phyloP scores from a whole-genome alignment of 1,140 invertebrate species.

The Papilio dardanus region DNA sequence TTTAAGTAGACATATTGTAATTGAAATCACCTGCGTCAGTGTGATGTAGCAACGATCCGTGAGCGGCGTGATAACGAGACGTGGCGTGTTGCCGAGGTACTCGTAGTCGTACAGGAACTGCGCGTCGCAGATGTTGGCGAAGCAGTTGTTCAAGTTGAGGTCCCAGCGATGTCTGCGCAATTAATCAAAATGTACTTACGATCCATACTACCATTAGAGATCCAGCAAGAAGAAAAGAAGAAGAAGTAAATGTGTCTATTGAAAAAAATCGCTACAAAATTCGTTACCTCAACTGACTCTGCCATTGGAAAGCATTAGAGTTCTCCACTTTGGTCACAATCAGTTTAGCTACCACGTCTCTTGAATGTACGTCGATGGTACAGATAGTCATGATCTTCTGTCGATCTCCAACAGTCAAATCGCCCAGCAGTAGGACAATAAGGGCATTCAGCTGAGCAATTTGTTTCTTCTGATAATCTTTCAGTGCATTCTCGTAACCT shows the following conservation, averaged over 20 bases:
- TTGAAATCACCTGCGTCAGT: conserved; percentile 87
- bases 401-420: conserved; percentile 90
- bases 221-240: neutral
- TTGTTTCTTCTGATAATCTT: conserved; percentile 97
- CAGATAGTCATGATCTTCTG: conserved; percentile 98
- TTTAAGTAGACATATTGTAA: neutral
- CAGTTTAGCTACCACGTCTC: conserved; percentile 94
- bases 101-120: conserved; percentile 96
- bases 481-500: conserved; percentile 93
- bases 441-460: conserved; percentile 91
- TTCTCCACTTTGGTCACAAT: conserved; percentile 92
- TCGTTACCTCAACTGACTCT: conserved; percentile 89
- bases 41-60: conserved; percentile 97
- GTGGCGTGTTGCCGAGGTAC: conserved; percentile 94
- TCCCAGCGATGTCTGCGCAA: conserved; percentile 90
- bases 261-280: neutral
- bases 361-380: conserved; percentile 95
- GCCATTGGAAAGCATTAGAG: conserved; percentile 94
- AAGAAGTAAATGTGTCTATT: no score
- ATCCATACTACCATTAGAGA: conserved; percentile 1
- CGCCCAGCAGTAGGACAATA: conserved; percentile 91
- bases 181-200: conserved; percentile 28
- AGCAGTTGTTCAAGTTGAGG: conserved; percentile 91
- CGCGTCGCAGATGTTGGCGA: conserved; percentile 96
- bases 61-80: conserved; percentile 94